These are phyloP conservation scores for Drosophila sechellia DNA, from an alignment of 1,140 invertebrate genomes.

Conservation along the genomic window DNA sequence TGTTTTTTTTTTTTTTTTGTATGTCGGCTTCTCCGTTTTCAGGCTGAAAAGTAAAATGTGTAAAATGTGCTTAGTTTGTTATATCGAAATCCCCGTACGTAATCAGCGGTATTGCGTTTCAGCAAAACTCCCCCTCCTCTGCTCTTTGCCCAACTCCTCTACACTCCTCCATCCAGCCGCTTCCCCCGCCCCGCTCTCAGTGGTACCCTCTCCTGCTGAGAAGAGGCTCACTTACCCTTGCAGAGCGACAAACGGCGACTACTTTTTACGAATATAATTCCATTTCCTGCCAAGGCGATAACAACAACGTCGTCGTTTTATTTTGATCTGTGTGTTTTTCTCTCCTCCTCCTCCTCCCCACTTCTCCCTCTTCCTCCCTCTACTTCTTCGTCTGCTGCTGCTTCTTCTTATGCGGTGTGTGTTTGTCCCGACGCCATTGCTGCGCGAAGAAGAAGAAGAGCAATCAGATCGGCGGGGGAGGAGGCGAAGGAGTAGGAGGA, in stretches of 20 bases:
- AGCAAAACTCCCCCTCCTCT: slow-evolving; percentile 12
- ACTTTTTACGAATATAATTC: slow-evolving; percentile 79
- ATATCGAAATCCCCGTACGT: slow-evolving; percentile 56
- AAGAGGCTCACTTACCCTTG: slow-evolving; percentile 43
- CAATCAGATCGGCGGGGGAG: slow-evolving; percentile 10
- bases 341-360: neutral
- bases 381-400: no score
- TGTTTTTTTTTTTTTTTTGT: slow-evolving; percentile 5
- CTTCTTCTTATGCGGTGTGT: slow-evolving; percentile 9
- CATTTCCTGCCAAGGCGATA: slow-evolving; percentile 82
- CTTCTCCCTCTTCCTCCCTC: neutral
- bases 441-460: slow-evolving; percentile 11
- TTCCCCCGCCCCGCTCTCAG: slow-evolving; percentile 1
- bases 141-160: neutral
- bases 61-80: slow-evolving; percentile 55
- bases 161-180: neutral
- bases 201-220: slow-evolving; percentile 36
- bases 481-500: slow-evolving; percentile 6
- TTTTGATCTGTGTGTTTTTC: slow-evolving; percentile 45
- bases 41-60: slow-evolving; percentile 34
- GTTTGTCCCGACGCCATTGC: slow-evolving; percentile 71
- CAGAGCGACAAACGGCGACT: slow-evolving; percentile 49
- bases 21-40: slow-evolving; percentile 7
- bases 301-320: slow-evolving; percentile 58
- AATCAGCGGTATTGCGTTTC: slow-evolving; percentile 58